Base-by-base conservation (phyloP, 2,888 invertebrate species). In the Hypomecis punctinalis region DNA sequence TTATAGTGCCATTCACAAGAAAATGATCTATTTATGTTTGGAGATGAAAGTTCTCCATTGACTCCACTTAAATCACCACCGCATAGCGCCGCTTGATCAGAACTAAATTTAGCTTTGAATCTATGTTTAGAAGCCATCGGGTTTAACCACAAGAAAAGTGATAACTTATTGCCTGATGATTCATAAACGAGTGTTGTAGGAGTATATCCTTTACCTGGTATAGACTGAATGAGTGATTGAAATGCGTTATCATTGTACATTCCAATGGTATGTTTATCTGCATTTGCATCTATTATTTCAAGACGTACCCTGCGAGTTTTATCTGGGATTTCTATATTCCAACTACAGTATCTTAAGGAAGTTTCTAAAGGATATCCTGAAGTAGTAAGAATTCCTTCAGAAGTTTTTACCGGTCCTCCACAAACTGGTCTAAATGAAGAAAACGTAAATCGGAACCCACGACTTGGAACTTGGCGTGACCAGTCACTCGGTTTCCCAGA, bases 101-200 rank as follows among this genome's bases (percentile, higher is more conserved):
- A 95, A 10, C 90, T 92, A 81, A 95, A 98, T 54, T 88, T 94
- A 0, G 96, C 94, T 85, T 95, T 95, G 79, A 98, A 96, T 11
- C 97, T 96, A 63, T 95, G 94, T 66, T 94, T 94, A 10, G 85
- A 86, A 11, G 82, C 78, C 0, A 81, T 76, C 5, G 87, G 79
- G 10, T 87, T 79, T n/a, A 95, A 86, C 84, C 94, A 94, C 73
- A 95, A 94, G 66, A 91, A 90, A 9, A 98, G 78, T 9, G 89
- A 81, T 93, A 97, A 93, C 39, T 84, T 89, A 76, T 96, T 96
- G 43, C 94, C 94, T 0, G 95, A 94, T 10, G 97, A 96, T 72
- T 93, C 91, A 61, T 96, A 88, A 0, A 75, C 58, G n/a, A 59
- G 68, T n/a, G 42, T 68, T 9, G 63, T 56, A 36, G 64, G 39